Base-by-base conservation (phyloP, 2,797 vertebrate genomes). In the Podargus strigoides region DNA sequence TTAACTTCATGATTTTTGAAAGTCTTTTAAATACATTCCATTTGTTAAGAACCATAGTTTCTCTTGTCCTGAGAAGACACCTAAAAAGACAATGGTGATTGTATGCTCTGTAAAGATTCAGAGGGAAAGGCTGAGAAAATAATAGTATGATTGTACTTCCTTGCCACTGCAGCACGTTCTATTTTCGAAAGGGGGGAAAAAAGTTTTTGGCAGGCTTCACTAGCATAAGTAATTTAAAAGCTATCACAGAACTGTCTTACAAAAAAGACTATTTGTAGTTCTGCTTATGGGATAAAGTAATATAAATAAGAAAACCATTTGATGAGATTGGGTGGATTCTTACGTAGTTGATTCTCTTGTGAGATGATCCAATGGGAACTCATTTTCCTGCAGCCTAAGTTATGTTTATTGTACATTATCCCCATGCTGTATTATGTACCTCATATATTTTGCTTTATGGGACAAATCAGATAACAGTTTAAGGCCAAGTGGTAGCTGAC, bases 381-480 rank as follows among this genome's bases (percentile, higher is more conserved):
- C 67, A 60, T 95, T 95, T 94, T 85, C 89, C 95, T 77, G 85
- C 68, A 24, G 63, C 14, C 37, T 88, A 86, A 94, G 91, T 94
- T 81, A 84, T 85, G 87, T 91, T 97, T 88, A 94, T 94, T 91
- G 91, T 94, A 39, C 85, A 76, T 96, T 95, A 94, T 93, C 83
- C 87, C 94, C 83, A 30, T 27, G 8, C 89, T 91, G 76, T 60
- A 93, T 89, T 89, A 23, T 90, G 95, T 95, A 67, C 52, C 95
- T 91, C 89, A 82, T 94, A 85, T 86, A 93, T 96, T 96, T 86
- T 82, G 67, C 91, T 96, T 97, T 96, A 95, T 91, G 94, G 92
- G 93, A 97, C 91, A 96, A 95, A 95, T 87, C 93, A 81, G 92
- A 79, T 79, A 96, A 84, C 69, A 91, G 92, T 92, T 97, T 96